These are phyloP conservation scores for Drosophila nigritarsus DNA, from an alignment of 2,888 invertebrate species.

Conservation along the genomic window DNA sequence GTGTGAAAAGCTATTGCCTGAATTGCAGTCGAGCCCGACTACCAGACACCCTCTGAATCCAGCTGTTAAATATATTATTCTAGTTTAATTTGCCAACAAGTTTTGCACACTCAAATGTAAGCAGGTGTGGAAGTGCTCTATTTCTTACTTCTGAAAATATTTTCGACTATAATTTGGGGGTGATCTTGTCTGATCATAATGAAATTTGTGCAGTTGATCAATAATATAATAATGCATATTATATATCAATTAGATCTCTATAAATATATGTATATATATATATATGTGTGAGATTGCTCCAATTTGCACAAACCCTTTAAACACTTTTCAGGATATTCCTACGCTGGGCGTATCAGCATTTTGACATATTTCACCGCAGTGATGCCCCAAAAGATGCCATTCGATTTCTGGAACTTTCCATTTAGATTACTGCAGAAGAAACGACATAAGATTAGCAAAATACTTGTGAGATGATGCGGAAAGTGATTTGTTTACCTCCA, in stretches of 20 bases:
- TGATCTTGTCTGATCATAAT: background rate
- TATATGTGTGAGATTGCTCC: no score
- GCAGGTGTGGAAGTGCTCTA: background rate
- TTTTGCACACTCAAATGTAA: background rate
- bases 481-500: background rate
- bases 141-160: background rate
- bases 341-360: background rate
- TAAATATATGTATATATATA: no score
- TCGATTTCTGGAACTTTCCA: background rate
- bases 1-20: background rate
- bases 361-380: background rate
- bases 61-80: background rate
- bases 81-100: background rate
- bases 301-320: no score
- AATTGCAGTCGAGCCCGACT: background rate
- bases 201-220: background rate
- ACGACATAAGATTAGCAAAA: background rate
- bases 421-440: background rate
- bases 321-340: background rate
- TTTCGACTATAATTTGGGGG: background rate
- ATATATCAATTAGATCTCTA: background rate
- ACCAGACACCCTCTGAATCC: background rate
- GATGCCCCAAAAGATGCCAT: background rate
- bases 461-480: background rate
- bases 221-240: background rate